Evolutionary conservation across 1,140 invertebrate genomes (phyloP), one percentile per base, ranked within the genome.

Genomic region (Alviniconcha marisindica): DNA sequence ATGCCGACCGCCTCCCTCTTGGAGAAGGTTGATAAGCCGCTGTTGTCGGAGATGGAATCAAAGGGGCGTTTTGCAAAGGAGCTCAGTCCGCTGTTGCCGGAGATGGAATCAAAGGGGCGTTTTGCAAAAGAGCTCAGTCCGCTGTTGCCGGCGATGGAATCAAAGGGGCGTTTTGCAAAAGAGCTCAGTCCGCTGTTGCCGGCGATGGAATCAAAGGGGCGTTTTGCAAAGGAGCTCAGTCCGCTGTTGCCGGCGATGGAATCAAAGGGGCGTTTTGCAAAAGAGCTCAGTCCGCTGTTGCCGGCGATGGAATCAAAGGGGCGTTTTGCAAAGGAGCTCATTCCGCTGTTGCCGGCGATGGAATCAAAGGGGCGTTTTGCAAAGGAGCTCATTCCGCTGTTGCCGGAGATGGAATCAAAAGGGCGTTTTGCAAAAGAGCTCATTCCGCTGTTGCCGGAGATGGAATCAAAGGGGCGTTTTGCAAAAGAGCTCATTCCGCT

Each of bases 281-380:
- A 87, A 24, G 85, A 81, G 31, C 71, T 56, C 14, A 86, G 36
- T 60, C 81, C 77, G 36, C 85, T 81, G 24, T 63, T 44, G 15
- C 74, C 51, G 15, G 83, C 71, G 12, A 86, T 81, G 15, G 85
- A 82, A 51, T 87, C 83, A 63, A 87, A 84, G n/a, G 85, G 73
- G 10, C 85, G 42, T 56, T 85, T 83, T 21, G 33, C 54, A 33
- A 80, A 77, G n/a, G 51, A 63, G 15, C 56, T 38, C 24, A 80
- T n/a, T 33, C 63, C 77, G 14, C 77, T 44, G 12, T 44, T 51
- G 24, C 63, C 77, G 33, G 71, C 56, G 28, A 84, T 80, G 31
- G 63, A 71, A 36, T 83, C 82, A 63, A 83, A 83, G 12, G 51
- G 31, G 12, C 74, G 40, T 33, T 77, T 82, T 7, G 24, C 73